A percentile compares a stretch with the other conserved stretches of the same genome.
Evolutionary conservation across 2,888 invertebrate species (phyloP).

Genomic region (Noctua comes): DNA sequence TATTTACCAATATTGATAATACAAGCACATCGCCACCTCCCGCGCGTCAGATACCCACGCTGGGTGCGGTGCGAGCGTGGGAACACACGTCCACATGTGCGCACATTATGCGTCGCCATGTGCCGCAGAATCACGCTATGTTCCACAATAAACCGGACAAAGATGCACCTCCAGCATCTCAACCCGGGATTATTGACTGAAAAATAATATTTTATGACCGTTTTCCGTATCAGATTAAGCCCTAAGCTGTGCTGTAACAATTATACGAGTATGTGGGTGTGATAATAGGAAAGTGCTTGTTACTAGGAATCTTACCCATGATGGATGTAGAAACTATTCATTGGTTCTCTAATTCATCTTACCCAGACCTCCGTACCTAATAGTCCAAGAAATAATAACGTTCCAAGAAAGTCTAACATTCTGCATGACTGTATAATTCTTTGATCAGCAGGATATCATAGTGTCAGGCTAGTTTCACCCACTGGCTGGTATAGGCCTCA

Average conservation of each 20-base stretch:
- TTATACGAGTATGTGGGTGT: neutral
- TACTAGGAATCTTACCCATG: neutral
- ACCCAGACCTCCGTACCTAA: neutral
- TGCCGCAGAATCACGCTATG: slow-evolving; percentile 34
- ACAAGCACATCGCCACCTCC: slow-evolving; percentile 11
- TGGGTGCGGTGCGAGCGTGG: slow-evolving; percentile 34
- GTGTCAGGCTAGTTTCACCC: neutral
- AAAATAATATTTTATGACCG: slow-evolving; percentile 19
- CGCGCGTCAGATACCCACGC: slow-evolving; percentile 13
- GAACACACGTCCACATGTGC: slow-evolving; percentile 59
- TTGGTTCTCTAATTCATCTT: neutral
- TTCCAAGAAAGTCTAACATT: neutral
- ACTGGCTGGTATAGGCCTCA: neutral
- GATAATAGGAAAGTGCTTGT: neutral
- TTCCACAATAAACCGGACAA: slow-evolving; percentile 16
- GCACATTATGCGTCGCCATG: slow-evolving; percentile 61
- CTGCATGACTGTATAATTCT: neutral
- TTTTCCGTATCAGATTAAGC: slow-evolving; percentile 19
- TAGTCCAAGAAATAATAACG: neutral
- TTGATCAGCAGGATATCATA: neutral
- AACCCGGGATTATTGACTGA: slow-evolving; percentile 9
- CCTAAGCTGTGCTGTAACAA: slow-evolving; percentile 1
- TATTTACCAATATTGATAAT: slow-evolving; percentile 20
- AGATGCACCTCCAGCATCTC: slow-evolving; percentile 20
- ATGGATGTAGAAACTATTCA: neutral